Base-by-base conservation (phyloP, 2,113 vertebrate species). In the Corythoichthys haematopterus region DNA sequence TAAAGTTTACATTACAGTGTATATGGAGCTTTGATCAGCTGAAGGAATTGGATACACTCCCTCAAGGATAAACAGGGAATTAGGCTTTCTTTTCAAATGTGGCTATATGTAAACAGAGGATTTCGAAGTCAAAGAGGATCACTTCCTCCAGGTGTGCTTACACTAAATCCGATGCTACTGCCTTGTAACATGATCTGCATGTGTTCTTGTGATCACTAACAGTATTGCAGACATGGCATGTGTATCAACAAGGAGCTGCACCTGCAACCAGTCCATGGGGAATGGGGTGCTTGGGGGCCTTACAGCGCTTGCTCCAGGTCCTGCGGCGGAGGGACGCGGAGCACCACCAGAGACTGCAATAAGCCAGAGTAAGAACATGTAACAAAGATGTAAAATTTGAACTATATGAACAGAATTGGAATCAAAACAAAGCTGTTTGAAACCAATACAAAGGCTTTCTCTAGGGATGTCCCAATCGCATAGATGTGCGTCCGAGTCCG, bases 261-360 rank as follows among this genome's bases (percentile, higher is more conserved):
- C 83, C 74, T 78, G 7, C 91, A 89, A 79, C 90, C 93, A n/a
- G 92, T 98, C 38, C 92, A 98, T 67, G 97, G 97, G 69, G 94
- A 95, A 64, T 98, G 97, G 97, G 96, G 97, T 65, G 87, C 91
- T 0, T 99, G 97, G 96, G 95, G 93, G 28, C 94, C 94, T 13
- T 98, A 96, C 62, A 95, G 90, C 60, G 88, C 85, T 1, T 99
- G 97, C 80, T 98, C 96, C 69, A 93, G 97, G 79, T 94, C 94
- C 40, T 99, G 96, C 87, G 97, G 95, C 66, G 96, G 97, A 80
- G 97, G 97, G 80, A 96, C 97, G 70, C 94, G 93, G 85, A 97
- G 93, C 80, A 89, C 88, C 55, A 72, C 66, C 60, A 94, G 97
- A 88, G 93, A 96, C 77, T 99, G 97, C 90, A 94, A 94, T 86